A percentile compares a stretch with the other conserved stretches of the same genome.
Evolutionary conservation across 2,888 invertebrate genomes (phyloP).

Genomic region (Melinaea menophilus): DNA sequence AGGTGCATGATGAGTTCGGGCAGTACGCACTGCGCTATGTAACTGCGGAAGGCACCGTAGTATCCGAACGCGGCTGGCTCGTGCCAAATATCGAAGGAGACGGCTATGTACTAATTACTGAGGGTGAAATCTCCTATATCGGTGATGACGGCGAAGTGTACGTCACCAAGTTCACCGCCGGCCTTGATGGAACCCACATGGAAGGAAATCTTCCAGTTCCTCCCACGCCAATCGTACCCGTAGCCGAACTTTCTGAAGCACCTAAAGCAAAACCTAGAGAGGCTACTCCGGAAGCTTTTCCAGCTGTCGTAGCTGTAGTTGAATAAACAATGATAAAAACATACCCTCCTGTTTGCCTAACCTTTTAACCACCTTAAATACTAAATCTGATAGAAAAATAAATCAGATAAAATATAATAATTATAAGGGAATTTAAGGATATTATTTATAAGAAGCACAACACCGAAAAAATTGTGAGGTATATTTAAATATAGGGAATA

Average conservation of each 20-base stretch:
- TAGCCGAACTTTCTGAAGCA: neutral
- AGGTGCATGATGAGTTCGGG: slow-evolving; percentile 46
- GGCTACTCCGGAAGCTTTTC: neutral
- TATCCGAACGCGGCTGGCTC: slow-evolving; percentile 44
- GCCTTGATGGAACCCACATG: slow-evolving; percentile 47
- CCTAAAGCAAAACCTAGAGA: neutral
- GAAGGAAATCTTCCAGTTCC: slow-evolving; percentile 43
- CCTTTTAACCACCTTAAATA: too few species aligned
- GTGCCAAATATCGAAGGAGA: slow-evolving; percentile 40
- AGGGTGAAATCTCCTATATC: slow-evolving; percentile 46
- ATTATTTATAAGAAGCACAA: too few species aligned
- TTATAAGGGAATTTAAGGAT: too few species aligned
- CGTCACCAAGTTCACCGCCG: slow-evolving; percentile 53
- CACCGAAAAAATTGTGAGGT: too few species aligned
- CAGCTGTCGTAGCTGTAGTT: neutral
- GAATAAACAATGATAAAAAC: neutral
- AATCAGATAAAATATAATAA: too few species aligned
- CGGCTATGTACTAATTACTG: slow-evolving; percentile 41
- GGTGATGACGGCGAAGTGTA: slow-evolving; percentile 55
- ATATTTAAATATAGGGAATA: too few species aligned
- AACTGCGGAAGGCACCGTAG: slow-evolving; percentile 50
- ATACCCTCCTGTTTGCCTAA: too few species aligned
- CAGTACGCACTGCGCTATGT: slow-evolving; percentile 50
- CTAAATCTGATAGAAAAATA: too few species aligned
- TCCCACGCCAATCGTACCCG: slow-evolving; percentile 18